A percentile compares a stretch with the other conserved stretches of the same genome.
Conservation (phyloP, 2,113 vertebrate genomes). For the Microtus richardsoni region DNA sequence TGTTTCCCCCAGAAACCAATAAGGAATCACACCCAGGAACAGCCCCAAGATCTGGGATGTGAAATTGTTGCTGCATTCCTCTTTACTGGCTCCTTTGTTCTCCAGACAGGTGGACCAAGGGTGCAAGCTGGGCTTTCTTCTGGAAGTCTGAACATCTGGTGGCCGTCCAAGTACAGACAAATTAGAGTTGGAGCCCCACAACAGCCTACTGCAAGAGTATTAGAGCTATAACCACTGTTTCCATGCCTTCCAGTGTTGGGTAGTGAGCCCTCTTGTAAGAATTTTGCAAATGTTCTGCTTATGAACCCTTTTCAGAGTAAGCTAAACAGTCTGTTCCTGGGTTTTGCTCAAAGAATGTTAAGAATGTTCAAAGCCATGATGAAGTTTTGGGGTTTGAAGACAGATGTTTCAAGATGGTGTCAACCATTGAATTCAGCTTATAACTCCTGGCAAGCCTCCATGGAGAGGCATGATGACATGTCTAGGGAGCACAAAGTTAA, state of each 20-base stretch:
- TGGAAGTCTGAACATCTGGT: background rate
- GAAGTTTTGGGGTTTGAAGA: background rate
- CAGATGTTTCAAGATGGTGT: background rate
- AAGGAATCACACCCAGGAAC: background rate
- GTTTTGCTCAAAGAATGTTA: background rate
- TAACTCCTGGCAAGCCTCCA: background rate
- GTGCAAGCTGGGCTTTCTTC: background rate
- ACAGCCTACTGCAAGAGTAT: background rate
- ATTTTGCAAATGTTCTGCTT: too few relatives aligned
- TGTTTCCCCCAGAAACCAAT: background rate
- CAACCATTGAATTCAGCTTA: background rate
- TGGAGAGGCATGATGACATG: background rate
- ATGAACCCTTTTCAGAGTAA: background rate
- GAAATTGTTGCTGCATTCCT: background rate
- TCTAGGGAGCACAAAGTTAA: background rate
- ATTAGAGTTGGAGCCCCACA: background rate
- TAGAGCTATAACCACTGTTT: background rate
- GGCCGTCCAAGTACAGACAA: background rate
- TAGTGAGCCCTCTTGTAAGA: background rate
- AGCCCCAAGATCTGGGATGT: background rate
- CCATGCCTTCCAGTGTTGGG: too few relatives aligned
- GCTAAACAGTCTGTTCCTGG: background rate
- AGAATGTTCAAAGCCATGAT: background rate
- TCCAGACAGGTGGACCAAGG: background rate
- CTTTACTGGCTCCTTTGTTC: background rate